phyloP scores from a whole-genome alignment of 2,888 invertebrate species.

The Yponomeuta sedellus region DNA sequence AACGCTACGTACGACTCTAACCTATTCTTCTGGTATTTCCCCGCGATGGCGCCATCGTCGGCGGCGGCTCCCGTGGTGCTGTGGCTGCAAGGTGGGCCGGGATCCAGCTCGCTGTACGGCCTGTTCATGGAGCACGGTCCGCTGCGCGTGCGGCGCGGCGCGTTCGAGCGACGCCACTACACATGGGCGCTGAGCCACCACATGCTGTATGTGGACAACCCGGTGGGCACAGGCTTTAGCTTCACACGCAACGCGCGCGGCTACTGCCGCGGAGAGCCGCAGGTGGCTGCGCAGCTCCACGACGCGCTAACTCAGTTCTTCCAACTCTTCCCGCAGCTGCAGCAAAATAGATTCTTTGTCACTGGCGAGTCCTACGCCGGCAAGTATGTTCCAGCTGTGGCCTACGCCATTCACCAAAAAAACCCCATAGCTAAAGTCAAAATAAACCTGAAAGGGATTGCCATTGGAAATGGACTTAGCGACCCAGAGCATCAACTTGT shows the following conservation, averaged over 20 bases:
- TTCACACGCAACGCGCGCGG: slow-evolving; percentile 87
- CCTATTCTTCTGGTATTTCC: slow-evolving; percentile 95
- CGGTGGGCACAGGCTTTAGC: slow-evolving; percentile 94
- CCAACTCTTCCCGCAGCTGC: slow-evolving; percentile 85
- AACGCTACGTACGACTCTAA: slow-evolving; percentile 86
- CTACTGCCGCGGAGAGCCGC: slow-evolving; percentile 86
- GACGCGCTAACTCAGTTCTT: slow-evolving; percentile 88
- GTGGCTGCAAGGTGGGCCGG: slow-evolving; percentile 93
- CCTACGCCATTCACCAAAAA: slow-evolving; percentile 82
- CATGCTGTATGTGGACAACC: slow-evolving; percentile 93
- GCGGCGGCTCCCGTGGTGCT: slow-evolving; percentile 82
- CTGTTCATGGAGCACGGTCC: slow-evolving; percentile 92
- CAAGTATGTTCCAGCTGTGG: slow-evolving; percentile 84
- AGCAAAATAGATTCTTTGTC: slow-evolving; percentile 86
- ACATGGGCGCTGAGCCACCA: slow-evolving; percentile 89
- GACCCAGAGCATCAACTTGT: slow-evolving; percentile 87
- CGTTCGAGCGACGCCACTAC: slow-evolving; percentile 79
- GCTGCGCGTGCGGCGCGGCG: slow-evolving; percentile 44
- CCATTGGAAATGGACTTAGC: slow-evolving; percentile 87
- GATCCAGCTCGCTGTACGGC: slow-evolving; percentile 86
- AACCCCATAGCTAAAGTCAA: slow-evolving; percentile 79
- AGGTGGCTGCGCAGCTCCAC: slow-evolving; percentile 88
- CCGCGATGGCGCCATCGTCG: slow-evolving; percentile 76
- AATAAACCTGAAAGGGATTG: slow-evolving; percentile 83
- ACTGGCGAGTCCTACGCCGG: slow-evolving; percentile 95